Base-by-base conservation (phyloP, 2,888 invertebrate species). In the Pollenia griseotomentosa region DNA sequence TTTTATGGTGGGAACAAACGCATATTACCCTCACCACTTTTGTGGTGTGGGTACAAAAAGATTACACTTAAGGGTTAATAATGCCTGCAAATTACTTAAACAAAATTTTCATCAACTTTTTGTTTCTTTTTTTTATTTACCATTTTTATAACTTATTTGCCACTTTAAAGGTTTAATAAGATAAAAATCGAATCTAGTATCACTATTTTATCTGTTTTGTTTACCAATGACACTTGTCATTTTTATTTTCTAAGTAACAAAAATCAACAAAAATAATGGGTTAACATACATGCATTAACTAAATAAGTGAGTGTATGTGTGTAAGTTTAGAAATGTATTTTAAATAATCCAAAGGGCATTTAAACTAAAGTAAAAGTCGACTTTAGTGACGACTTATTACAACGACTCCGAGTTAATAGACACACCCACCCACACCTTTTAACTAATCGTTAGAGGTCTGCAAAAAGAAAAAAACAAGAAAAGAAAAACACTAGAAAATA, bases 341-440 rank as follows among this genome's bases (percentile, higher is more conserved):
- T 70, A 68, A 66, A 40, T 75, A 75, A 83, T 83, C 82, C 68
- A 75, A 75, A 61, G 61, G 68, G 61, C 68, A 75, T 68, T 83
- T 70, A 74, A 55, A 44, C 33, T 19, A 55, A 81, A 73, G 66
- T 81, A 65, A 73, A 65, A 66, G 65, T 74, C 48, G 40, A 55
- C 59, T 73, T 74, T 55, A 19, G 12, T 48, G 74, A 75, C 68
- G 59, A 65, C 73, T 77, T 75, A 63, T 79, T 73, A 55, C 74
- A 61, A 44, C 68, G 68, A 74, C 61, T 53, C 33, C 10, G 46
- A 80, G 68, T 70, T 80, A 82, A 71, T 84, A 70, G 84, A 87
- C 87, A 87, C 87, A 87, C 87, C 87, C 87, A 81, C 84, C 81
- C 84, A 87, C 84, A 86, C 86, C 83, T 83, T 79, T 66, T 23